Evolutionary conservation across 2,888 invertebrate genomes (phyloP), one percentile per base, ranked within the genome.

Genomic region (Eupelmus urozonus): DNA sequence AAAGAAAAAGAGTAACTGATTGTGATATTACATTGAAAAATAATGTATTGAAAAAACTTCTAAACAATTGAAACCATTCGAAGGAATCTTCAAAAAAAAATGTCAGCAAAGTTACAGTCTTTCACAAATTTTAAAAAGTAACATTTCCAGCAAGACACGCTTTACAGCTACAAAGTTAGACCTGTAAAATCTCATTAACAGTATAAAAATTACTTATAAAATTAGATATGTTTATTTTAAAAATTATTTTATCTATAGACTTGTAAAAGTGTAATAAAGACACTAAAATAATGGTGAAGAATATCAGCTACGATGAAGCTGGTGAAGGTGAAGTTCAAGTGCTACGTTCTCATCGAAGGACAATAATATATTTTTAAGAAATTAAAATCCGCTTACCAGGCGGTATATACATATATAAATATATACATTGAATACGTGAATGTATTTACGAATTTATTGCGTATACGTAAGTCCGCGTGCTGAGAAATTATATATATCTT

Each of bases 291-390:
- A 65, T 42, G 40, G 65, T 49, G 45, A 20, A 40, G 42, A 65
- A 73, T 34, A 59, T 63, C 77, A 71, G 71, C 62, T 57, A 7
- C 72, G 67, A 72, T 53, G 55, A 72, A 70, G 69, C 70, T 73
- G 72, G 34, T 73, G 70, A 59, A 72, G 81, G 81, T 83, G 81
- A 84, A 83, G 82, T 84, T 85, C 83, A 85, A 87, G 86, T 87
- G 88, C 86, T 85, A 86, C 85, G 85, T 88, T 88, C 88, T 86
- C 86, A 87, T 88, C 85, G 85, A 89, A 89, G 87, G 89, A 90
- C 89, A 90, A 90, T 90, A 90, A 90, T 89, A 86, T 90, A 89
- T 88, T 87, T 88, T 87, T 89, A 90, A 89, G 88, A 82, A 70
- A 81, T 79, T 75, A 65, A 70, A 67, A 49, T 34, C 77, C 78